Evolutionary conservation across 2,888 invertebrate genomes (phyloP).

Genomic region (Stegophylla sp.): DNA sequence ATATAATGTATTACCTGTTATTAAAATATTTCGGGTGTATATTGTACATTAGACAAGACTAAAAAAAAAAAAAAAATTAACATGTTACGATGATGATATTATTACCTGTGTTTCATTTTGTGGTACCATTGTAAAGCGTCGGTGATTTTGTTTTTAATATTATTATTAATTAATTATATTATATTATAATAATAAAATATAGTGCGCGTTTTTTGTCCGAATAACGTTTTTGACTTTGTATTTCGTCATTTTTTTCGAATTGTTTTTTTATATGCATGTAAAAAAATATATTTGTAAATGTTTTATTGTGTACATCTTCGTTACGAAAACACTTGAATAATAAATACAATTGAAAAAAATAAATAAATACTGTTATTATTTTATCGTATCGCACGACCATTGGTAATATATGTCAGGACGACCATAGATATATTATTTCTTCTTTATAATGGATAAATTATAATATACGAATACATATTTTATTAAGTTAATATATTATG

Average conservation of each 20-base stretch:
- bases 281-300: slow-evolving; percentile 58
- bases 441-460: too few relatives aligned
- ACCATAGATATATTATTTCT: too few relatives aligned
- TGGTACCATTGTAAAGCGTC: slow-evolving; percentile 19
- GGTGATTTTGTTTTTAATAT: slow-evolving; percentile 53
- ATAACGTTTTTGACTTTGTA: slow-evolving; percentile 53
- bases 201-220: slow-evolving; percentile 41
- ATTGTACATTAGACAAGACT: slow-evolving; percentile 22
- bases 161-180: too few relatives aligned
- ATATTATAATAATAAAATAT: slow-evolving; percentile 3
- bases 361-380: neutral
- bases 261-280: slow-evolving; percentile 57
- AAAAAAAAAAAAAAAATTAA: slow-evolving; percentile 19
- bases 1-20: slow-evolving; percentile 1
- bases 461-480: too few relatives aligned
- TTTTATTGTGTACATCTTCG: slow-evolving; percentile 58
- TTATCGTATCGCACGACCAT: neutral
- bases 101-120: slow-evolving; percentile 23
- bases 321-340: slow-evolving; percentile 54
- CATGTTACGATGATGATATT: too few relatives aligned
- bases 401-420: too few relatives aligned
- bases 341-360: slow-evolving; percentile 43
- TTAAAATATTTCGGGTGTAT: neutral
- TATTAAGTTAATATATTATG: neutral
- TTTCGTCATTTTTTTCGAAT: slow-evolving; percentile 56